Evolutionary conservation across 2,113 vertebrate genomes (phyloP), one percentile per base, ranked within the genome.

Genomic region (Campylorhamphus procurvoides): DNA sequence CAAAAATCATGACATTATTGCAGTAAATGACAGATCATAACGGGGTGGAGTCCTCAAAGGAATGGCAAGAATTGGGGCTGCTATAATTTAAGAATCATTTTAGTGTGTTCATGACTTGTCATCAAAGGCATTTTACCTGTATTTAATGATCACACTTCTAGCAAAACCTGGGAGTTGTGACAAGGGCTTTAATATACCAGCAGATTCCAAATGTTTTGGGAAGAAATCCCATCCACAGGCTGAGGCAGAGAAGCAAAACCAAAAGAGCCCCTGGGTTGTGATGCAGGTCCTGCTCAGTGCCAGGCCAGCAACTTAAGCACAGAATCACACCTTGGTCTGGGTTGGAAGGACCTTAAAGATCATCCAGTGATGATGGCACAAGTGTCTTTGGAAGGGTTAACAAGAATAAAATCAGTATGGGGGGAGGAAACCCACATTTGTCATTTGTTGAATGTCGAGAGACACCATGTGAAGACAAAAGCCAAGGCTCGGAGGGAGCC

Each of bases 221-320:
- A 68, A 24, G 10, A 9, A 59, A 39, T 28, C 15, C 10, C 28
- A 80, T 55, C 27, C 53, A 18, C 5, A 9, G 28, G 42, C 40
- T 59, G 47, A 53, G 56, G 29, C 42, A 80, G 73, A 19, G 67
- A 63, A 53, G 33, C 29, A 56, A 39, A 78, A 7, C 9, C 3
- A 2, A 29, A 42, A 4, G 37, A 10, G 5, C 4, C 39, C 28
- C 39, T 2, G 2, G 31, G 11, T 18, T 1, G 0, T 5, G 37
- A 15, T 9, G 23, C 27, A 16, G 12, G 52, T 3, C 12, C 27
- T n/a, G 11, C 13, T 39, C 63, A 6, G 58, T 8, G 8, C 19
- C 28, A 28, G 24, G 27, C 22, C 18, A 14, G 60, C 0, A 7
- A 4, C 14, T 39, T 23, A 8, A 7, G 1, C 33, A 11, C 1